These are phyloP conservation scores for Ageneiosus marmoratus DNA, from an alignment of 2,113 vertebrate species.

Conservation along the genomic window DNA sequence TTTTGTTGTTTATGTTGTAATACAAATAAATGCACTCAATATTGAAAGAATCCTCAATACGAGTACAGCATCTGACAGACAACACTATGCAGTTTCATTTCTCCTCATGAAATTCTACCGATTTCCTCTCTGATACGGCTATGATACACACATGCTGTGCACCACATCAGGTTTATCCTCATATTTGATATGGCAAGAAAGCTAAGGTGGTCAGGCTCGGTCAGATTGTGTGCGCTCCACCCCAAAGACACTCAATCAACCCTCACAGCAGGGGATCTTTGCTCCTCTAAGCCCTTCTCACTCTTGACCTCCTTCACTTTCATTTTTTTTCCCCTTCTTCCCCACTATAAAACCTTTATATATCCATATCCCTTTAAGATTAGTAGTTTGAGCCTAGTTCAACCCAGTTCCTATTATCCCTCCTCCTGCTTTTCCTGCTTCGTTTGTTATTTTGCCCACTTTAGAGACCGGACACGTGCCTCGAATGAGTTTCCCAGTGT, in stretches of 20 bases:
- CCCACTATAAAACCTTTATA: constrained; percentile 3
- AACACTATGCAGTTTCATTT: background rate
- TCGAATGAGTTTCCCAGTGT: constrained; percentile 13
- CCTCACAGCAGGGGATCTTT: constrained; percentile 63
- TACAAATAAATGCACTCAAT: too few species aligned
- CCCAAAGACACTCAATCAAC: constrained; percentile 67
- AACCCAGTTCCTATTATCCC: background rate
- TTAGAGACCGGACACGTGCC: constrained; percentile 14
- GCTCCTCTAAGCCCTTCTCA: constrained; percentile 32
- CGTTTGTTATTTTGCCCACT: background rate
- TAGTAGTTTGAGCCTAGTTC: background rate
- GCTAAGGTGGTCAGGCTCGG: constrained; percentile 22
- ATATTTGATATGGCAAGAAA: constrained; percentile 42
- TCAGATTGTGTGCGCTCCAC: constrained; percentile 43
- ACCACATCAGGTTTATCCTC: constrained; percentile 27
- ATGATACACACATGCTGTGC: constrained; percentile 2
- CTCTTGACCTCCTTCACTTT: background rate
- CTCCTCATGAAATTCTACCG: background rate
- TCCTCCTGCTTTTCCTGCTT: constrained; percentile 1
- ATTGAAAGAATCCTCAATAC: too few species aligned
- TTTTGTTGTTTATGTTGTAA: too few species aligned
- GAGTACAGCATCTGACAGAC: background rate
- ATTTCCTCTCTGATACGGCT: background rate
- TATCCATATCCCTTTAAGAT: constrained; percentile 34
- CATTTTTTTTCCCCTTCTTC: background rate